Percentiles rank a stretch among this genome's conserved stretches.
phyloP scores from a whole-genome alignment of 2,888 invertebrate species.

The Acanthacorydalis orientalis region DNA sequence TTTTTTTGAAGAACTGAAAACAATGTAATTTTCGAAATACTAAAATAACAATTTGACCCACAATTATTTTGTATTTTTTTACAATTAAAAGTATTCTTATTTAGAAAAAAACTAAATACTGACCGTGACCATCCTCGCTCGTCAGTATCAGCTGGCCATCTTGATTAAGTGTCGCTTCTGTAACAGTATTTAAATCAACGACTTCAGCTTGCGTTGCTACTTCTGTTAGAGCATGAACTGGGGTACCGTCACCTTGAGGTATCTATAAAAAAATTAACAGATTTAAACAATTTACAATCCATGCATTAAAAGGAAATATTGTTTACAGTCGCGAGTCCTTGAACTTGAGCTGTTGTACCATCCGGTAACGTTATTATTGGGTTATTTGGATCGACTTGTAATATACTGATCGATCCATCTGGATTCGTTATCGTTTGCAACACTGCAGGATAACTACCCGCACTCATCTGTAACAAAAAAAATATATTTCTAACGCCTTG shows the following conservation, averaged over 20 bases:
- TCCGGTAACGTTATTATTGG: slow-evolving; percentile 90
- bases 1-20: no score
- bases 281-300: not conserved
- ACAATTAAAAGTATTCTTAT: slow-evolving; percentile 3
- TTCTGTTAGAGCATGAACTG: slow-evolving; percentile 49
- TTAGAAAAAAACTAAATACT: slow-evolving; percentile 12
- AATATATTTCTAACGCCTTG: not conserved
- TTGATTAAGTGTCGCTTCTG: slow-evolving; percentile 80
- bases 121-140: slow-evolving; percentile 86
- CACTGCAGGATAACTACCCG: slow-evolving; percentile 45
- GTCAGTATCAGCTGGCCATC: slow-evolving; percentile 92
- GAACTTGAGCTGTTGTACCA: slow-evolving; percentile 89
- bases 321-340: slow-evolving; percentile 51
- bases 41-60: no score
- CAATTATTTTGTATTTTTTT: no score
- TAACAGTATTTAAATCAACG: slow-evolving; percentile 73
- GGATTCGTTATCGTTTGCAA: slow-evolving; percentile 93
- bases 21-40: no score
- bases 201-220: slow-evolving; percentile 65
- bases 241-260: slow-evolving; percentile 38
- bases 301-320: not conserved
- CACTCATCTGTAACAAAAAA: slow-evolving; percentile 3
- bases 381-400: slow-evolving; percentile 87
- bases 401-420: slow-evolving; percentile 89
- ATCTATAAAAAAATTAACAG: slow-evolving; percentile 31